These are phyloP conservation scores for Dolichallabes microphthalmus DNA, from an alignment of 2,113 vertebrate species.

Conservation along the genomic window DNA sequence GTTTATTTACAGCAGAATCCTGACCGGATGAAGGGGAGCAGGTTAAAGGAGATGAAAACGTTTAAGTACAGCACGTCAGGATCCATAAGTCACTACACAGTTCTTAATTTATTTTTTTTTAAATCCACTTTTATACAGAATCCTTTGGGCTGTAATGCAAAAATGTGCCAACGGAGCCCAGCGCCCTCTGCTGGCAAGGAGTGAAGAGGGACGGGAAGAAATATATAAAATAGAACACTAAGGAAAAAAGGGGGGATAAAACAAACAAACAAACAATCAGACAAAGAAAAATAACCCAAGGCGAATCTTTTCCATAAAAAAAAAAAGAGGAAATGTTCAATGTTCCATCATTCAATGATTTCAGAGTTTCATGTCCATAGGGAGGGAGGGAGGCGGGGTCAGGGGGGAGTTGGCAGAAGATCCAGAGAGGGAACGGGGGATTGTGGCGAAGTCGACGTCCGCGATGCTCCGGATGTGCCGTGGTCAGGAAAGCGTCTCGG, in stretches of 20 bases:
- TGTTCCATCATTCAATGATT: conserved; percentile 10
- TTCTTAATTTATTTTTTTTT: conserved; percentile 68
- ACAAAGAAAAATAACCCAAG: conserved; percentile 51
- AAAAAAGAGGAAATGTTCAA: conserved; percentile 42
- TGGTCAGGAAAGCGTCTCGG: conserved; percentile 13
- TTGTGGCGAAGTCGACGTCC: conserved; percentile 31
- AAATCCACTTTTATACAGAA: conserved; percentile 74
- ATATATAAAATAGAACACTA: conserved; percentile 61
- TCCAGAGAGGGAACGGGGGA: conserved; percentile 20
- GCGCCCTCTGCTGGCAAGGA: conserved; percentile 61
- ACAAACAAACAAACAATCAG: conserved; percentile 38
- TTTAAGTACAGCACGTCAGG: conserved; percentile 69
- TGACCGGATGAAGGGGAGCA: conserved; percentile 58
- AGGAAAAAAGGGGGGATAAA: conserved; percentile 46
- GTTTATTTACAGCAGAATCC: conserved; percentile 83
- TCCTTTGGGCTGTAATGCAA: conserved; percentile 70
- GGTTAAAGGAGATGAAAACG: conserved; percentile 67
- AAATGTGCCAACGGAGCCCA: conserved; percentile 57
- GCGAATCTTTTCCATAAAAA: conserved; percentile 58
- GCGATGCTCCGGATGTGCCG: conserved; percentile 33
- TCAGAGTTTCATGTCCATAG: conserved; percentile 54
- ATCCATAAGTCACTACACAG: conserved; percentile 76
- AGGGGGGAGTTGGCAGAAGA: conserved; percentile 49
- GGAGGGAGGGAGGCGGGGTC: conserved; percentile 10
- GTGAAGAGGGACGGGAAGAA: not conserved